Base-by-base conservation (phyloP, 2,888 invertebrate genomes). In the Hydriomena furcata region DNA sequence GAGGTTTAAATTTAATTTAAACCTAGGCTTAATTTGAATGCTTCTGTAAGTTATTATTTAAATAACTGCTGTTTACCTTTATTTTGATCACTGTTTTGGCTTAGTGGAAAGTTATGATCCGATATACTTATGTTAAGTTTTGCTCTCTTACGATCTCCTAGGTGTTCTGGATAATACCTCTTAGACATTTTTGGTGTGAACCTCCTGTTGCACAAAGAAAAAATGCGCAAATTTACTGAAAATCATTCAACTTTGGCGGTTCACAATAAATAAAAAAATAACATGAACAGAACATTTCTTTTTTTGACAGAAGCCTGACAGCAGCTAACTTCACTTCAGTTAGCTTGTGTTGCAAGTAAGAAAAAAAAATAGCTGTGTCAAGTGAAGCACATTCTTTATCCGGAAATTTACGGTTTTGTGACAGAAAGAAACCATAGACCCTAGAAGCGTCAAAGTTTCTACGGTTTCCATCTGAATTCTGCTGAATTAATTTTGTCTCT, bases 41-140 rank as follows among this genome's bases (percentile, higher is more conserved):
- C n/a, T n/a, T n/a, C n/a, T n/a, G n/a, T n/a, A n/a, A n/a, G n/a
- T n/a, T 17, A 17, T 3, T 17, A 4, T 17, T 17, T 3, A 17
- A 17, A 17, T 3, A 3, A 28, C 7, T 7, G 21, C 36, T 51
- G 45, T 51, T 61, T 76, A 84, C 85, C 85, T 75, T 76, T 76
- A 31, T 65, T 85, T 81, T 86, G 87, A 83, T 84, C 84, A 72
- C 73, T 76, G 31, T 65, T 85, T 82, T 88, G 90, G 73, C 89
- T 90, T 10, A 85, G 54, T 43, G 88, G 88, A 71, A 90, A 84
- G 60, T 87, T 87, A 52, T 89, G 89, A 63, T 90, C 87, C 5
- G 84, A 78, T 50, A 82, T 69, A 40, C 82, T 79, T 17, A 87
- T 64, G 66, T 89, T 78, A n/a, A 90, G 76, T 66, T 77, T 88